Evolutionary conservation across 1,140 invertebrate species (phyloP).

Genomic region (Pseudomyrmex pallidus): DNA sequence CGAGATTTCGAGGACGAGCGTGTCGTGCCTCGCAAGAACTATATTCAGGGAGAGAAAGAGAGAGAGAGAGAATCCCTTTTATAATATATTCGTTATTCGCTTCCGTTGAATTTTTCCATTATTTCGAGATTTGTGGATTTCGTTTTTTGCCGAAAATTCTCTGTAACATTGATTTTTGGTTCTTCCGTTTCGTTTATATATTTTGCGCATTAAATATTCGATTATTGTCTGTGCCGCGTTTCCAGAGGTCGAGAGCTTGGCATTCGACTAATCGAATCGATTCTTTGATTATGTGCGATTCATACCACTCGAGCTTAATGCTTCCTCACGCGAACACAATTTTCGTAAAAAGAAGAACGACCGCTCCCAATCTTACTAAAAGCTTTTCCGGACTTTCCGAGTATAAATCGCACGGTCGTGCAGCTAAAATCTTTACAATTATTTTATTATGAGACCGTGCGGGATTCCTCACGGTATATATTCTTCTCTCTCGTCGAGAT

Average conservation of each 20-base stretch:
- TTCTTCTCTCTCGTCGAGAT: neutral
- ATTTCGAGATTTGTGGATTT: neutral
- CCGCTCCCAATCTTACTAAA: constrained; percentile 45
- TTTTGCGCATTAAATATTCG: neutral
- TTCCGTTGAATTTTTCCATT: constrained; percentile 23
- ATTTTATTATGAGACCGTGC: constrained; percentile 24
- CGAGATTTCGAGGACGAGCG: neutral
- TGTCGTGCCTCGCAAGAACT: neutral
- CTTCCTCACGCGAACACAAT: neutral
- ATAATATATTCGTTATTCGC: constrained; percentile 46
- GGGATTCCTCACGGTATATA: neutral
- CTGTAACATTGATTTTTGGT: neutral
- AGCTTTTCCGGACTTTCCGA: constrained; percentile 18
- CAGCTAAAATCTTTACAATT: constrained; percentile 26
- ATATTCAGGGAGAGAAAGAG: neutral
- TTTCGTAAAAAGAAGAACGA: constrained; percentile 8
- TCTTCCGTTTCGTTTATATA: neutral
- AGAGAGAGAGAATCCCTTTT: constrained; percentile 5
- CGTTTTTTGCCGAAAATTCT: constrained; percentile 3
- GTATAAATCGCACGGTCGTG: constrained; percentile 23
- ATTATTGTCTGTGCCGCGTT: no score
- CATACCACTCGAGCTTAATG: neutral
- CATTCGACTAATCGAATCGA: constrained; percentile 28
- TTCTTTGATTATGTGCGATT: constrained; percentile 23
- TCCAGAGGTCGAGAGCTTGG: neutral